Evolutionary conservation across 2,888 invertebrate species (phyloP), one percentile per base, ranked within the genome.

Genomic region (Nemurella pictetii): DNA sequence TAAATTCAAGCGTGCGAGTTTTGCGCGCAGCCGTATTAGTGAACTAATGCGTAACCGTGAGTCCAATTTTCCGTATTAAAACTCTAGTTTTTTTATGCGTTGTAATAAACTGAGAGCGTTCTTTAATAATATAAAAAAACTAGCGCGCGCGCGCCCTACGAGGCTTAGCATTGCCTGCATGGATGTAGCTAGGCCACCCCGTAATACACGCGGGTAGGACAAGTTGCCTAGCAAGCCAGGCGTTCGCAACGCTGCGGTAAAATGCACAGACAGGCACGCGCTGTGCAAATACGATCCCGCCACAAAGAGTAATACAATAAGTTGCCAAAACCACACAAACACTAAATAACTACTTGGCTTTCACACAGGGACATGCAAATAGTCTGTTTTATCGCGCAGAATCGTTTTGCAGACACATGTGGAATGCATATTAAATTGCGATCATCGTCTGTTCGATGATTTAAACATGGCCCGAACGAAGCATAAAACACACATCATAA

Each of bases 171-270:
- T 75, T 75, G 26, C 12, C 26, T 27, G 36, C 36, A 15, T 7
- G 7, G 36, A 36, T 9, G 1, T 20, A 20, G 20, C 55, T 75
- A 75, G 26, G 28, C 75, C 5, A 25, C 26, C 5, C 26, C 5
- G 75, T 26, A 55, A 26, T n/a, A 12, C 75, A 75, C 75, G 26
- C 9, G 9, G n/a, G 75, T n/a, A 75, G 28, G 28, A 27, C 26
- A 75, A 75, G 75, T 75, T 75, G 75, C 75, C 75, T 75, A 75
- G 4, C 75, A 4, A 75, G 55, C 75, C 75, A 75, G 75, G 75
- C 75, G 75, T 75, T 28, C 9, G 27, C 28, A 75, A 55, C 55
- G 12, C 20, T 55, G 55, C 55, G 55, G 55, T 55, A 55, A 55
- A 55, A 20, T 55, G 55, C 15, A 2, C 55, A 12, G 55, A 2